These are phyloP conservation scores for Tursiops truncatus DNA, from an alignment of 2,113 vertebrate species.

Conservation along the genomic window DNA sequence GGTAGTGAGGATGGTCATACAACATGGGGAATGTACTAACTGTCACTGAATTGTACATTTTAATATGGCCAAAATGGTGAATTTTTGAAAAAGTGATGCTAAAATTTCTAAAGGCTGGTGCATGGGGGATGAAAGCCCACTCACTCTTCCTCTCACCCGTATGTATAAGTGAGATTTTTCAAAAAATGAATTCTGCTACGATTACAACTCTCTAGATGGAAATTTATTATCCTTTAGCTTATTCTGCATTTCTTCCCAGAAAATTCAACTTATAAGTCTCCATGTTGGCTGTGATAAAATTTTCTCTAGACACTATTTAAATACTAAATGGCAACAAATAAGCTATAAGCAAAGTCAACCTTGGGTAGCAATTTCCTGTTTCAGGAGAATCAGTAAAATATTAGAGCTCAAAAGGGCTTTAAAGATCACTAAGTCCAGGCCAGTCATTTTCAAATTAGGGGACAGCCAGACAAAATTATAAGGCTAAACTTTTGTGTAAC, in stretches of 20 bases:
- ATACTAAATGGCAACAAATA: not conserved
- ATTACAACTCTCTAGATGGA: not conserved
- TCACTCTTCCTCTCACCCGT: not conserved
- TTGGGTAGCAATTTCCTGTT: not conserved
- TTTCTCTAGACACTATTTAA: not conserved
- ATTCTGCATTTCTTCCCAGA: not conserved
- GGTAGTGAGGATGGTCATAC: not conserved
- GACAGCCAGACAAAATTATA: not conserved
- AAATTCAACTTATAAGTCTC: not conserved
- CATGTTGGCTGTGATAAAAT: not conserved
- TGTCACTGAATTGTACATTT: not conserved
- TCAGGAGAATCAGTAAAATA: not conserved
- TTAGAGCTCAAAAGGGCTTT: not conserved
- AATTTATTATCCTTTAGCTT: not conserved
- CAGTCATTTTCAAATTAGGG: slow-evolving; percentile 17
- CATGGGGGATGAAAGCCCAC: not conserved
- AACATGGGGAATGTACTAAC: not conserved
- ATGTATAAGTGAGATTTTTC: not conserved
- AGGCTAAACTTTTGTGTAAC: not conserved
- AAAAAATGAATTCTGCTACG: not conserved
- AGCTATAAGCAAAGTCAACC: not conserved
- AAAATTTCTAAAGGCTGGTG: not conserved
- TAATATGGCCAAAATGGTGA: not conserved
- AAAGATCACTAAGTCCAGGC: not conserved
- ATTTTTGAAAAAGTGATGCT: not conserved